Evolutionary conservation across 2,888 invertebrate genomes (phyloP).

Genomic region (Gryllus longicercus): DNA sequence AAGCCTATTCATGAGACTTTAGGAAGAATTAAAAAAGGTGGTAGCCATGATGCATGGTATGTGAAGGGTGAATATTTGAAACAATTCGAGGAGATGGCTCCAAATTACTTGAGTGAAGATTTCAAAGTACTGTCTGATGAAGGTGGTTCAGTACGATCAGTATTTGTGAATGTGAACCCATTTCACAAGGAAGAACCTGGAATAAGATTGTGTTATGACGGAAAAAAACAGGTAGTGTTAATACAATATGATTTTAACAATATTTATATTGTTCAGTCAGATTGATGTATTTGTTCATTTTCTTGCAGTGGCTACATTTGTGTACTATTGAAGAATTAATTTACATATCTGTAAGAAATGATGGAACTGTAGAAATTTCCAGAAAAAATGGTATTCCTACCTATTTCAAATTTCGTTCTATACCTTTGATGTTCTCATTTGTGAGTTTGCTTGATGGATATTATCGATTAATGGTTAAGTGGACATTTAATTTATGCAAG

Average conservation of each 20-base stretch:
- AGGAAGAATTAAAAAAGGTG: slow-evolving; percentile 51
- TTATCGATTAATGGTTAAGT: slow-evolving; percentile 80
- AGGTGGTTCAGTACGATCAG: slow-evolving; percentile 44
- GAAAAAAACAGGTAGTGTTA: slow-evolving; percentile 58
- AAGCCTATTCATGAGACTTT: slow-evolving; percentile 69
- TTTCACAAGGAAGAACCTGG: slow-evolving; percentile 64
- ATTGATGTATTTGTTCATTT: slow-evolving; percentile 27
- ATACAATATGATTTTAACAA: not conserved
- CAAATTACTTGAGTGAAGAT: slow-evolving; percentile 76
- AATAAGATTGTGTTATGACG: slow-evolving; percentile 60
- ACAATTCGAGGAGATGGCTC: slow-evolving; percentile 73
- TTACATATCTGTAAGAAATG: slow-evolving; percentile 68
- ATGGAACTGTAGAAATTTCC: slow-evolving; percentile 71
- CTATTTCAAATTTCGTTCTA: slow-evolving; percentile 66
- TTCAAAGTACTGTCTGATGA: slow-evolving; percentile 65
- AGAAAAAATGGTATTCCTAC: slow-evolving; percentile 73
- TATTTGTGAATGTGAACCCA: slow-evolving; percentile 61
- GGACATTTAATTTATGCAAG: slow-evolving; percentile 86
- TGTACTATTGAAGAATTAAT: slow-evolving; percentile 81
- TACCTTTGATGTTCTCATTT: slow-evolving; percentile 68
- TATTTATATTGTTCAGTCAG: not conserved
- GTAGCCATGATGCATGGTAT: slow-evolving; percentile 59
- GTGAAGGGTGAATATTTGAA: slow-evolving; percentile 78
- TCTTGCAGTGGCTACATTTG: slow-evolving; percentile 65
- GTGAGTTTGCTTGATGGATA: slow-evolving; percentile 82